Conservation (phyloP, 2,113 vertebrate species). For the Oreochromis spilurus region DNA sequence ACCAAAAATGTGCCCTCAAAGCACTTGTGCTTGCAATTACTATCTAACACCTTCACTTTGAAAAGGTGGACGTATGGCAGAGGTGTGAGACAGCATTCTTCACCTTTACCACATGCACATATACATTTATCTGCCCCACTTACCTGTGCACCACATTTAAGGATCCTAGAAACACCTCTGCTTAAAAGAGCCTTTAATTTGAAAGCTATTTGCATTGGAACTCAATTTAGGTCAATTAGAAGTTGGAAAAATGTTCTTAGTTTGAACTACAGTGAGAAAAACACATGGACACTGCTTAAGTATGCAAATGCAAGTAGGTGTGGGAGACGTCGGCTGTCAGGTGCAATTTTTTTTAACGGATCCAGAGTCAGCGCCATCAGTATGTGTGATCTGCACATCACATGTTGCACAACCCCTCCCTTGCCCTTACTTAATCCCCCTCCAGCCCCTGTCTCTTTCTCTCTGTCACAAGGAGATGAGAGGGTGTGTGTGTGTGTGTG, state of each 20-base stretch:
- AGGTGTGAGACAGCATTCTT: neutral
- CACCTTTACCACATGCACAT: neutral
- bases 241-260: neutral
- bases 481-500: neutral
- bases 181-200: neutral
- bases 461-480: neutral
- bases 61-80: neutral
- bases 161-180: neutral
- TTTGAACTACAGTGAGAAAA: neutral
- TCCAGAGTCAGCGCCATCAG: neutral
- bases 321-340: neutral
- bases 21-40: neutral
- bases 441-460: neutral
- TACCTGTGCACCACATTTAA: neutral
- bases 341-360: conserved; percentile 5
- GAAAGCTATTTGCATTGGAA: neutral
- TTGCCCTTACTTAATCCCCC: neutral
- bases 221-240: neutral
- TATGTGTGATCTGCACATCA: conserved; percentile 24
- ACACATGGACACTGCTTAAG: neutral
- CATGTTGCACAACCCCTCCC: conserved; percentile 5
- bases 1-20: neutral
- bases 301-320: neutral
- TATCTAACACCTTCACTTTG: neutral
- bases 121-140: neutral